Percentiles rank a stretch among this genome's conserved stretches.
phyloP scores from a whole-genome alignment of 2,797 vertebrate genomes.

The Notolepis coatsorum region DNA sequence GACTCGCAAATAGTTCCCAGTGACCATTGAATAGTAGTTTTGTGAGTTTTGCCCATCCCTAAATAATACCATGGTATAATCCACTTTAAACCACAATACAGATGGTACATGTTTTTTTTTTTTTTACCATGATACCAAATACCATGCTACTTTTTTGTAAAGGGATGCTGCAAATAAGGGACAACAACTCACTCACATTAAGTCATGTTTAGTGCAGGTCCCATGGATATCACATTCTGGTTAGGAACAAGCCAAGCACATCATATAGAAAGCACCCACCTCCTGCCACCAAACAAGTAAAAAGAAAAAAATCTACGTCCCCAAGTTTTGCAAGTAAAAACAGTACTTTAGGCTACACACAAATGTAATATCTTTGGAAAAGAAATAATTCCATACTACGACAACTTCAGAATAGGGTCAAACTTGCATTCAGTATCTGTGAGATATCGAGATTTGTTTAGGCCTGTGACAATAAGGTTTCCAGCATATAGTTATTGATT shows the following conservation, averaged over 20 bases:
- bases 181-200: too few relatives aligned
- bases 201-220: too few relatives aligned
- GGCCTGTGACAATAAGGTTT: slow-evolving; percentile 5
- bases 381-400: background rate
- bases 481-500: slow-evolving; percentile 10
- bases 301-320: too few relatives aligned
- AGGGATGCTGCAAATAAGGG: too few relatives aligned
- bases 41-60: too few relatives aligned
- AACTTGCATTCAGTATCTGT: background rate
- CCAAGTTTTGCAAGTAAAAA: slow-evolving; percentile 2
- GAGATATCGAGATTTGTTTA: slow-evolving; percentile 5
- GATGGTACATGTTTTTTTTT: too few relatives aligned
- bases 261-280: background rate
- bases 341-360: background rate
- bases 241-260: background rate
- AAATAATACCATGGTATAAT: too few relatives aligned
- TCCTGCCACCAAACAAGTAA: background rate
- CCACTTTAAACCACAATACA: too few relatives aligned
- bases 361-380: slow-evolving; percentile 19
- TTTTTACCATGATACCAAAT: too few relatives aligned
- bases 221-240: background rate
- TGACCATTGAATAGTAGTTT: too few relatives aligned
- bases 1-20: too few relatives aligned
- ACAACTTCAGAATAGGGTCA: background rate
- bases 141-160: too few relatives aligned